Evolutionary conservation across 2,797 vertebrate genomes (phyloP).

Genomic region (Melanotaenia maccullochi): DNA sequence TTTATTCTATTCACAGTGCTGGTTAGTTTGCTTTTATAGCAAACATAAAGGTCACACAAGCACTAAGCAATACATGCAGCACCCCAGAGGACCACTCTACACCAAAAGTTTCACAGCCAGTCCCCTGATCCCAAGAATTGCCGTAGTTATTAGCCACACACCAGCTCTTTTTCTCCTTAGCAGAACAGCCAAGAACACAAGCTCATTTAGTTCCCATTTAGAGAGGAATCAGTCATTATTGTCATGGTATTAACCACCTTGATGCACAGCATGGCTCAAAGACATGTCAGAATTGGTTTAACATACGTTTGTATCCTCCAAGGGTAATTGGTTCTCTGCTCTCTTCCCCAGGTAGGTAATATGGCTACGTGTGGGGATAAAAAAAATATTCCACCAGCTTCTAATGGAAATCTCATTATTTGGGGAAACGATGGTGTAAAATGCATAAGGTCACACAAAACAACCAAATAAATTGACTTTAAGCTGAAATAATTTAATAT

Average conservation of each 20-base stretch:
- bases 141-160: conserved; percentile 34
- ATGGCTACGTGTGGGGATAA: conserved; percentile 37
- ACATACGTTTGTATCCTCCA: conserved; percentile 22
- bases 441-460: conserved; percentile 41
- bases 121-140: conserved; percentile 33
- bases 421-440: conserved; percentile 32
- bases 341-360: conserved; percentile 45
- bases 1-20: conserved; percentile 28
- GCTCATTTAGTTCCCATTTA: conserved; percentile 65
- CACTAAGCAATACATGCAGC: conserved; percentile 42
- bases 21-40: conserved; percentile 33
- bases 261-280: conserved; percentile 59
- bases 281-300: conserved; percentile 60
- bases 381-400: conserved; percentile 44
- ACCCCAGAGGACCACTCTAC: conserved; percentile 18
- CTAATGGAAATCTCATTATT: conserved; percentile 56
- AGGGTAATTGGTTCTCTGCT: conserved; percentile 42
- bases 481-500: conserved; percentile 7
- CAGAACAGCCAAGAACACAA: conserved; percentile 37
- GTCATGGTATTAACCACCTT: conserved; percentile 55
- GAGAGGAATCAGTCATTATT: conserved; percentile 61
- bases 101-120: conserved; percentile 41
- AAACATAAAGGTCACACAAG: conserved; percentile 53
- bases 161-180: conserved; percentile 31
- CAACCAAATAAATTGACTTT: conserved; percentile 34